Evolutionary conservation across 2,888 invertebrate genomes (phyloP), one percentile per base, ranked within the genome.

Genomic region (Hartigia nigra): DNA sequence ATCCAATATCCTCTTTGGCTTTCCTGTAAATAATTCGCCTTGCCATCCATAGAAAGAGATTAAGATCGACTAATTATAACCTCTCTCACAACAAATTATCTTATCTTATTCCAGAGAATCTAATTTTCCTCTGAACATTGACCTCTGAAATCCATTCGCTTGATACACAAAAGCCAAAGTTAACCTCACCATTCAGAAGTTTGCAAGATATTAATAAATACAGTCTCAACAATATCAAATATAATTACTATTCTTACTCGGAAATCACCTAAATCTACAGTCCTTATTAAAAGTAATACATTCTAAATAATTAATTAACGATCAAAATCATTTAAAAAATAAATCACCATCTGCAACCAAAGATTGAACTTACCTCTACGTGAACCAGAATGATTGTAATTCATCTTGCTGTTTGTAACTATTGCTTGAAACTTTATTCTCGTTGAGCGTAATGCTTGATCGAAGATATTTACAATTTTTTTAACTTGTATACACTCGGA

Each of bases 1-100:
- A 82, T 91, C 91, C 4, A 91, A 79, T 79, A 91, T 84, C 84
- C 91, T 90, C 77, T 89, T 91, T 12, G 91, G 88, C 81, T 89
- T 91, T 14, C 91, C 91, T 91, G 34, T 74, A 69, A 31, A 14
- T 55, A 72, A 69, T 34, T 72, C 34, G 31, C 55, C 55, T 55
- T 55, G 55, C 55, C 23, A 23, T 55, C 55, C 23, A 55, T 55
- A 55, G 9, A 14, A 23, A 55, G 23, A 55, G 55, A 9, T 55
- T 55, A 55, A 55, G 23, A 55, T 55, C 55, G 1, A 55, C 55
- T 55, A 55, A 55, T 0, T 2, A 23, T 23, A 55, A 55, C 55
- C 55, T 55, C 23, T 55, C 23, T 9, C 14, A 55, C 23, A 55
- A 35, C 31, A 12, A 74, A 32, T 23, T 12, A 31, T n/a, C 31